Evolutionary conservation across 2,797 vertebrate species (phyloP).

Genomic region (Salarias fasciatus): DNA sequence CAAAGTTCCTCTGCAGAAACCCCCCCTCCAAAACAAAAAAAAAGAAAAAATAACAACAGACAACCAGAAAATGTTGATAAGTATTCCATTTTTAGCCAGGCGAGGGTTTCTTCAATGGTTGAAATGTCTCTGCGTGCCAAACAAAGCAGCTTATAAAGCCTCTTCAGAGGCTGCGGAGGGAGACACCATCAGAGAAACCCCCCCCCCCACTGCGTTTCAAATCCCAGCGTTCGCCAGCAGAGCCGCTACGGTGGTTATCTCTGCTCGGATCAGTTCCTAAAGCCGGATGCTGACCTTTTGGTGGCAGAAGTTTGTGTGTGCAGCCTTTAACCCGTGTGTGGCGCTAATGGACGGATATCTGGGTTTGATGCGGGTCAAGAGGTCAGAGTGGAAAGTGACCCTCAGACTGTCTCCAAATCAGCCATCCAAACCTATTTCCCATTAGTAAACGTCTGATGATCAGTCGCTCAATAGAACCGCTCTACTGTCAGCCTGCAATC

Average conservation of each 20-base stretch:
- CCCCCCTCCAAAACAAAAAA: too few species aligned
- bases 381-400: too few species aligned
- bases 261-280: conserved; percentile 7
- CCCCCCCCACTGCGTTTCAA: conserved; percentile 42
- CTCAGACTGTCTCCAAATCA: too few species aligned
- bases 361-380: conserved; percentile 11
- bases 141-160: conserved; percentile 63
- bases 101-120: conserved; percentile 12
- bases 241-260: conserved; percentile 8
- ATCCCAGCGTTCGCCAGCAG: conserved; percentile 16
- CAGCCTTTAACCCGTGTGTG: not conserved
- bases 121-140: conserved; percentile 47
- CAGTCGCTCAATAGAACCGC: conserved; percentile 1
- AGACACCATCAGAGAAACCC: conserved; percentile 31
- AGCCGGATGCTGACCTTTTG: conserved; percentile 24
- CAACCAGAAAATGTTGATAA: conserved; percentile 50
- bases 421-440: too few species aligned
- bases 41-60: conserved; percentile 26
- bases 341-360: conserved; percentile 54
- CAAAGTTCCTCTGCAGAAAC: conserved; percentile 19
- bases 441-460: not conserved
- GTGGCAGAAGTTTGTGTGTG: conserved; percentile 6
- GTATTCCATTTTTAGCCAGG: conserved; percentile 43
- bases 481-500: not conserved
- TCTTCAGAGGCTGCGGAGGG: conserved; percentile 27